Evolutionary conservation across 2,797 vertebrate species (phyloP).

Genomic region (Cyclopterus lumpus): DNA sequence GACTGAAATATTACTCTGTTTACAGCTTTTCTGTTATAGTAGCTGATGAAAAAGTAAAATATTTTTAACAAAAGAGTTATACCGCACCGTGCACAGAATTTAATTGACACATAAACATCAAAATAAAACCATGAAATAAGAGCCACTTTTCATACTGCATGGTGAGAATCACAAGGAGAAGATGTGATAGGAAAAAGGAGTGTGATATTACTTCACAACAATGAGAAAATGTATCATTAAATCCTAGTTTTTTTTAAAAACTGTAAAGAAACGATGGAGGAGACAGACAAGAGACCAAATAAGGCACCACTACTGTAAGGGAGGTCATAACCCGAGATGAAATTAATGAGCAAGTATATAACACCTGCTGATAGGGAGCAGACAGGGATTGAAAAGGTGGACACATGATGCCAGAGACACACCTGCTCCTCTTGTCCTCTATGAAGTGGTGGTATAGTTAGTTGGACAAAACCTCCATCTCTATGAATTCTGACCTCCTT

Average conservation of each 20-base stretch:
- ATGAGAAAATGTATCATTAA: slow-evolving; percentile 18
- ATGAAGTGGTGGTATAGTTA: not conserved
- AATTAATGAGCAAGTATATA: slow-evolving; percentile 67
- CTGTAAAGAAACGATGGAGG: slow-evolving; percentile 4
- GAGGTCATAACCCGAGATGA: slow-evolving; percentile 44
- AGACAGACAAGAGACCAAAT: slow-evolving; percentile 36
- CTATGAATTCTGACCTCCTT: slow-evolving; percentile 43
- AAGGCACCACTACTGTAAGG: slow-evolving; percentile 6
- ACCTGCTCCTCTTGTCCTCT: slow-evolving; percentile 64
- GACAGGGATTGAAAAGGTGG: slow-evolving; percentile 60
- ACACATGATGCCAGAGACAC: slow-evolving; percentile 51
- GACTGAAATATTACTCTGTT: slow-evolving; percentile 19
- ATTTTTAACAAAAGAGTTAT: slow-evolving; percentile 19
- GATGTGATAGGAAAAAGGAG: not conserved
- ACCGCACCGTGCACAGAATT: not conserved
- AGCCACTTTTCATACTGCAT: slow-evolving; percentile 11
- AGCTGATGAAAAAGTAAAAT: not conserved
- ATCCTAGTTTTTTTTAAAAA: not conserved
- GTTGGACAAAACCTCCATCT: slow-evolving; percentile 22
- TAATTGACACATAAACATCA: slow-evolving; percentile 35
- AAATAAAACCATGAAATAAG: slow-evolving; percentile 45
- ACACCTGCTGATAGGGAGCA: slow-evolving; percentile 51
- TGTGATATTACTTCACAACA: slow-evolving; percentile 21
- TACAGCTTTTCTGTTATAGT: not conserved
- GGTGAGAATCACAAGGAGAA: slow-evolving; percentile 13